A percentile compares a stretch with the other conserved stretches of the same genome.
These are phyloP conservation scores for Notodonta ziczac DNA, from an alignment of 2,888 invertebrate species.

Conservation along the genomic window DNA sequence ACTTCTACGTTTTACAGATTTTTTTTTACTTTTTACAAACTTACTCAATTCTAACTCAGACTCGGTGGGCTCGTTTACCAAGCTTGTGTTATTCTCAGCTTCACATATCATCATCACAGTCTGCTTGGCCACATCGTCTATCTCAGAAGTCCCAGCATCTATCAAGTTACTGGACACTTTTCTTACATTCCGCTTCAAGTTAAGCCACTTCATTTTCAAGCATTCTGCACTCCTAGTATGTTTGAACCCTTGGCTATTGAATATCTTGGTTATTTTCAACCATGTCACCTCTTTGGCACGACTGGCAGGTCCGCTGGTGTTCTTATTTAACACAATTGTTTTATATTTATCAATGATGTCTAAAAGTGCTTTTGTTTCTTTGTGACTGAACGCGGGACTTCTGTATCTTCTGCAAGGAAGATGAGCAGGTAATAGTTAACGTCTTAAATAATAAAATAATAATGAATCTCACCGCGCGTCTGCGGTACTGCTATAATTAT, in stretches of 20 bases:
- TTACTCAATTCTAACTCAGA: constrained; percentile 23
- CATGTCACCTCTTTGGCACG: constrained; percentile 67
- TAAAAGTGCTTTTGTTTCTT: constrained; percentile 61
- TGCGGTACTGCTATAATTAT: neutral
- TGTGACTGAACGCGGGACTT: constrained; percentile 59
- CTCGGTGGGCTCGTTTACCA: constrained; percentile 24
- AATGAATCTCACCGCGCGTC: too few relatives aligned
- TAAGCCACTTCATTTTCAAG: constrained; percentile 72
- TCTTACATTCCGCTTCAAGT: constrained; percentile 62
- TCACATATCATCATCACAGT: constrained; percentile 52
- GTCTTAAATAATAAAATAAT: too few relatives aligned
- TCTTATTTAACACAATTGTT: constrained; percentile 62
- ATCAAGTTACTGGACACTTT: constrained; percentile 58
- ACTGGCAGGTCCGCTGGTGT: constrained; percentile 50
- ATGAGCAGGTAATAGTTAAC: too few relatives aligned
- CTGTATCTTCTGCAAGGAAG: constrained; percentile 52
- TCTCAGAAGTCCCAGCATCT: constrained; percentile 45
- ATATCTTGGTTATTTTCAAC: constrained; percentile 62
- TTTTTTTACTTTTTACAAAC: neutral
- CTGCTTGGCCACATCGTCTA: constrained; percentile 51
- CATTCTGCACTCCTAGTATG: constrained; percentile 54
- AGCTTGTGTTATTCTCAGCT: constrained; percentile 41
- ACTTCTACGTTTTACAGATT: too few relatives aligned
- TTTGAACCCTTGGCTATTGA: constrained; percentile 56
- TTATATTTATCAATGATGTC: constrained; percentile 64